Percentiles rank a stretch among this genome's conserved stretches.
These are phyloP conservation scores for Microcebus murinus DNA, from an alignment of 2,113 vertebrate species.

Conservation along the genomic window DNA sequence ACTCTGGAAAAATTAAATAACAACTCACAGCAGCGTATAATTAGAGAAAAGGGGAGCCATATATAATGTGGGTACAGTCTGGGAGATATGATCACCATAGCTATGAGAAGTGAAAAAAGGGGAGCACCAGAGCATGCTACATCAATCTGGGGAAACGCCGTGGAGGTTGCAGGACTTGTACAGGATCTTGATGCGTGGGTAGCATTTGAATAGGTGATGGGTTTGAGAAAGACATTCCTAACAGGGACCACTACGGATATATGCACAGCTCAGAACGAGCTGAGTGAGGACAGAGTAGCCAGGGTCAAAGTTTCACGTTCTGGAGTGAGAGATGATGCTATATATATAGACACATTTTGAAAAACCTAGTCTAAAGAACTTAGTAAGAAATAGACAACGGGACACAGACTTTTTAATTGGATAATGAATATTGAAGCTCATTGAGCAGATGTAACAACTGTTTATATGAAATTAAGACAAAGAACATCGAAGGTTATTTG, in stretches of 20 bases:
- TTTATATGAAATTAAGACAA: background rate
- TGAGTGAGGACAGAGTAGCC: background rate
- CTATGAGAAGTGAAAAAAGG: background rate
- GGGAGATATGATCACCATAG: background rate
- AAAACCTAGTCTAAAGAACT: background rate
- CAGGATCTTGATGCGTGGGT: background rate
- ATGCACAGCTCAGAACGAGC: background rate
- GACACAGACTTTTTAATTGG: background rate
- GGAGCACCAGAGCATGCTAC: background rate
- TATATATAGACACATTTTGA: background rate
- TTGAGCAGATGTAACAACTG: background rate
- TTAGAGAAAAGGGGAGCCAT: background rate
- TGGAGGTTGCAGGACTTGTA: background rate
- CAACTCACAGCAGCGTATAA: background rate
- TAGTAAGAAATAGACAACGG: background rate
- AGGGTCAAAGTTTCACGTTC: background rate
- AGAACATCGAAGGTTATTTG: background rate
- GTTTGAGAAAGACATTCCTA: background rate
- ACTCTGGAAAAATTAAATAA: background rate
- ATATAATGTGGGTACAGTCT: background rate
- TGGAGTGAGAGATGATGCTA: background rate
- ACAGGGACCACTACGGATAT: accelerated
- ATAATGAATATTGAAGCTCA: background rate
- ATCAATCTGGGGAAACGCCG: background rate
- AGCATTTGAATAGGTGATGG: background rate